phyloP scores from a whole-genome alignment of 2,888 invertebrate genomes.

The Ormyrus rosae region DNA sequence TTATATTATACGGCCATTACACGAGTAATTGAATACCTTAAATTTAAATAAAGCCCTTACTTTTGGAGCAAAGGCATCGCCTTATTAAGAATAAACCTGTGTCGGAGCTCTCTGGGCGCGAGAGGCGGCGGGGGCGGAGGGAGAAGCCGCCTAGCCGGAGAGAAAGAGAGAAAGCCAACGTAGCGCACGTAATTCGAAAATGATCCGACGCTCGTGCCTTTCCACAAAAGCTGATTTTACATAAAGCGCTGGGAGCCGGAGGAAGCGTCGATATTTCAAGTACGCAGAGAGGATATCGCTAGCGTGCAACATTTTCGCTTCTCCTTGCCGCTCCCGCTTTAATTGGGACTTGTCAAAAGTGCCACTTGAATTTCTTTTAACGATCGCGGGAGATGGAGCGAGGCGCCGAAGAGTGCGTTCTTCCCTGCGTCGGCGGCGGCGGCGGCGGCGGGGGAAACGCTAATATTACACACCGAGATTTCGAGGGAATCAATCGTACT shows the following conservation, averaged over 20 bases:
- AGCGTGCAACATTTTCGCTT: constrained; percentile 33
- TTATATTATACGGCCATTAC: constrained; percentile 34
- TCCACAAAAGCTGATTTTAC: constrained; percentile 50
- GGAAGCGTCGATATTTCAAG: constrained; percentile 26
- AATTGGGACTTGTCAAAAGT: constrained; percentile 54
- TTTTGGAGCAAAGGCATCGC: constrained; percentile 24
- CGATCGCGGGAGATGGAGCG: constrained; percentile 34
- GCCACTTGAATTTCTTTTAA: constrained; percentile 52
- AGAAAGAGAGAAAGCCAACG: background rate
- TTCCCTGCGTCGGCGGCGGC: no score
- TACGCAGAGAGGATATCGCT: background rate
- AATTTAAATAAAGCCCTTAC: constrained; percentile 47
- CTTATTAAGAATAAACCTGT: constrained; percentile 48
- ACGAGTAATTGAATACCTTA: constrained; percentile 45
- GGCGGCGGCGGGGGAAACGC: background rate
- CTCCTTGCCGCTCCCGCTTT: constrained; percentile 32
- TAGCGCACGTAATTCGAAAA: constrained; percentile 47
- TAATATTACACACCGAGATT: constrained; percentile 28
- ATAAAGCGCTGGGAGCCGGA: constrained; percentile 27
- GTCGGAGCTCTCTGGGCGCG: background rate
- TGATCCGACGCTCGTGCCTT: constrained; percentile 28
- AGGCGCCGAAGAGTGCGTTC: constrained; percentile 5
- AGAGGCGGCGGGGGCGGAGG: background rate
- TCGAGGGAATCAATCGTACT: constrained; percentile 36
- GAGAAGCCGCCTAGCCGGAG: background rate